These are phyloP conservation scores for Bubo blakistoni DNA, from an alignment of 2,113 vertebrate genomes.

Conservation along the genomic window DNA sequence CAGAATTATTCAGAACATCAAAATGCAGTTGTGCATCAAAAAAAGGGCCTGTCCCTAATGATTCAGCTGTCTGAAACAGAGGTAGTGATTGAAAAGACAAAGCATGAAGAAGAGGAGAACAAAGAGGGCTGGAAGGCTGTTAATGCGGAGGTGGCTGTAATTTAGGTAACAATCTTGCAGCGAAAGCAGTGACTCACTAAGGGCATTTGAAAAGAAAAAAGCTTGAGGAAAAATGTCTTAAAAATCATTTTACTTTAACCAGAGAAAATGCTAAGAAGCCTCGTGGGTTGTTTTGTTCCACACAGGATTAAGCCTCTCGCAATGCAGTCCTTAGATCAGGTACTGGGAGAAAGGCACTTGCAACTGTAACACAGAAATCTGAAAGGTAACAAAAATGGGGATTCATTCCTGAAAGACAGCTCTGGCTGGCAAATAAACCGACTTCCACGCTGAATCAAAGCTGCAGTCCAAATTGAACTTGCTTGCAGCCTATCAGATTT, in stretches of 20 bases:
- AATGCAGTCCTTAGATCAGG: background rate
- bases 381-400: background rate
- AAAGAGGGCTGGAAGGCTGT: conserved; percentile 28
- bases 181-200: conserved; percentile 34
- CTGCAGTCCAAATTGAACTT: background rate
- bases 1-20: background rate
- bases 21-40: background rate
- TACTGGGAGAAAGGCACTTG: background rate
- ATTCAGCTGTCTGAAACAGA: background rate
- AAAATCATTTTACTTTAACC: background rate
- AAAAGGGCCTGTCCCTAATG: background rate
- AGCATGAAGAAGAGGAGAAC: conserved; percentile 16
- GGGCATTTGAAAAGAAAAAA: background rate
- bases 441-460: background rate
- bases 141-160: conserved; percentile 36
- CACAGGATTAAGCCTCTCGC: background rate
- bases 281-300: background rate
- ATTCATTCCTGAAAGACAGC: background rate
- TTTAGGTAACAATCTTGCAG: conserved; percentile 6
- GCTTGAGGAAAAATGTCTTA: background rate
- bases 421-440: background rate
- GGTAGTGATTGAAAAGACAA: background rate
- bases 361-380: background rate
- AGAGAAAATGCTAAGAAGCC: background rate
- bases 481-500: background rate